These are phyloP conservation scores for Ectropis grisescens DNA, from an alignment of 1,140 invertebrate genomes.

Conservation along the genomic window DNA sequence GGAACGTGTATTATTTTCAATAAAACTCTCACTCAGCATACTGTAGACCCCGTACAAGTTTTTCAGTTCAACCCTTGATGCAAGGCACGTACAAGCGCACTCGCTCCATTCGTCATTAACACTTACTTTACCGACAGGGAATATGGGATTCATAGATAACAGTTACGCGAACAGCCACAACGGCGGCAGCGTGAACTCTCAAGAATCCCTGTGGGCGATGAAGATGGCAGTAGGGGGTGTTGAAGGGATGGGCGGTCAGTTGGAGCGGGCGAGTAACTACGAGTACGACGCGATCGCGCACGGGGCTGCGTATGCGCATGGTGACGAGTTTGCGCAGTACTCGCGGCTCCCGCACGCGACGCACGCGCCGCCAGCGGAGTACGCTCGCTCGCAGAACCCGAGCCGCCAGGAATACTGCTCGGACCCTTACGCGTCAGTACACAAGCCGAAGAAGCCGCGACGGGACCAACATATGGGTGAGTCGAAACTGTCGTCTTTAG, in stretches of 20 bases:
- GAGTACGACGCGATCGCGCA: slow-evolving; percentile 84
- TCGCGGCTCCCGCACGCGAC: slow-evolving; percentile 79
- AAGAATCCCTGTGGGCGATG: slow-evolving; percentile 95
- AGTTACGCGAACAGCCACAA: slow-evolving; percentile 94
- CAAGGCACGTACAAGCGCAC: too few species aligned
- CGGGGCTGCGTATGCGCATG: slow-evolving; percentile 82
- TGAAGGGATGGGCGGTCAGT: slow-evolving; percentile 60
- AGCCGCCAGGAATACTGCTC: slow-evolving; percentile 87
- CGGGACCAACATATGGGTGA: slow-evolving; percentile 85
- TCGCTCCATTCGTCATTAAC: too few species aligned
- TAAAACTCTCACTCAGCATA: too few species aligned
- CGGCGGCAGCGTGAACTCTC: slow-evolving; percentile 92
- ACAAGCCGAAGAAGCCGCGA: slow-evolving; percentile 85
- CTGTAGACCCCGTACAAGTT: too few species aligned
- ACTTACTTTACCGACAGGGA: too few species aligned
- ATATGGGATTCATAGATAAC: slow-evolving; percentile 91
- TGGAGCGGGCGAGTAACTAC: slow-evolving; percentile 75
- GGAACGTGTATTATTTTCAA: too few species aligned
- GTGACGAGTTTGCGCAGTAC: slow-evolving; percentile 87
- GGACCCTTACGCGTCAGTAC: slow-evolving; percentile 87
- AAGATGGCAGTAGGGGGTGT: slow-evolving; percentile 83
- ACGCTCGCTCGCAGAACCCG: slow-evolving; percentile 82
- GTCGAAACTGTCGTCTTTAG: too few species aligned
- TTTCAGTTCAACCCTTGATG: too few species aligned
- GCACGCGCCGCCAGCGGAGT: slow-evolving; percentile 75